Evolutionary conservation across 2,888 invertebrate species (phyloP).

Genomic region (Scaptomyza flava): DNA sequence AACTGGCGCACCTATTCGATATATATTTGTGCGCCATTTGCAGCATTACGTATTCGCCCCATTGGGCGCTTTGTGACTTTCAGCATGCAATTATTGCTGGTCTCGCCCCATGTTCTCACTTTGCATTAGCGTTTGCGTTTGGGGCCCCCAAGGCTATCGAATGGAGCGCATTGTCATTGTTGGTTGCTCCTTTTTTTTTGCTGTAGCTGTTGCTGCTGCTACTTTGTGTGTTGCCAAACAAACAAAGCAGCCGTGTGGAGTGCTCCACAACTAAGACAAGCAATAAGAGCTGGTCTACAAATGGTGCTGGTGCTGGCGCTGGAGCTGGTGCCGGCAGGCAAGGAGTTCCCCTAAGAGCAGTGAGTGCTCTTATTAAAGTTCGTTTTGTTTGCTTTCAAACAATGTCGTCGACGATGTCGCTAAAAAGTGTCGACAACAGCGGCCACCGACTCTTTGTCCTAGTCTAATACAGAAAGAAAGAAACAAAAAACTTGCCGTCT

Average conservation of each 20-base stretch:
- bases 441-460: slow-evolving; percentile 21
- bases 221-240: slow-evolving; percentile 60
- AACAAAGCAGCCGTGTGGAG: slow-evolving; percentile 63
- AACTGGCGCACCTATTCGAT: slow-evolving; percentile 72
- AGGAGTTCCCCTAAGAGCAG: slow-evolving; percentile 30
- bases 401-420: slow-evolving; percentile 59
- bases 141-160: slow-evolving; percentile 67
- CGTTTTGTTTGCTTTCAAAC: slow-evolving; percentile 74
- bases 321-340: background rate
- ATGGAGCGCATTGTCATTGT: slow-evolving; percentile 64
- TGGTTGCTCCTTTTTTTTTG: slow-evolving; percentile 46
- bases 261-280: slow-evolving; percentile 47
- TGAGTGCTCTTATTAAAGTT: slow-evolving; percentile 76
- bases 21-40: slow-evolving; percentile 31
- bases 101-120: slow-evolving; percentile 6
- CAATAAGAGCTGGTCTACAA: slow-evolving; percentile 33
- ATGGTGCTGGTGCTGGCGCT: background rate
- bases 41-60: slow-evolving; percentile 55
- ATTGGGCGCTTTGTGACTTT: slow-evolving; percentile 38
- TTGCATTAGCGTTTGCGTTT: slow-evolving; percentile 8
- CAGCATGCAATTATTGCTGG: slow-evolving; percentile 62
- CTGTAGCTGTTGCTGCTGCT: slow-evolving; percentile 3
- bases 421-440: slow-evolving; percentile 47
- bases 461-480: background rate
- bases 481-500: slow-evolving; percentile 30